Base-by-base conservation (phyloP, 2,113 vertebrate genomes). In the Phyllostomus discolor region DNA sequence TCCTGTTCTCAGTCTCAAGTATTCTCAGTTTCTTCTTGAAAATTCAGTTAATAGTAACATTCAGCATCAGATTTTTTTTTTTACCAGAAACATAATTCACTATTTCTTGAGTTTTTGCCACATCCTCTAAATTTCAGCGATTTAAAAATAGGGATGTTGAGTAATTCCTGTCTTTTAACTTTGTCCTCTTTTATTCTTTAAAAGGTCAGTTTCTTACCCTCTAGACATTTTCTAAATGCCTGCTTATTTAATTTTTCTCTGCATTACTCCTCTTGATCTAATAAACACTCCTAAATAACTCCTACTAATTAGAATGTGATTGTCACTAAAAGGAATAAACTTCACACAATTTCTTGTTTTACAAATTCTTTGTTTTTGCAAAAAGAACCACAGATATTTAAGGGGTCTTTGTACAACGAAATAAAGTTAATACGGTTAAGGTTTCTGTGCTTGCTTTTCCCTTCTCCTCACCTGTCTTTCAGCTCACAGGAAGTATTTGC, bases 221-320 rank as follows among this genome's bases (percentile, higher is more conserved):
- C 81, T 89, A 80, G 81, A 76, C 70, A 62, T 41, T 33, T 69
- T 43, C 82, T 86, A 90, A 97, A 97, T 87, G 90, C 75, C 72
- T 96, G 89, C 91, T 96, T 86, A 67, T 67, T 87, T 97, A 84
- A 78, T n/a, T 10, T 88, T 88, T 52, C n/a, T 95, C 75, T 80
- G 9, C 41, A 17, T 48, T 96, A 24, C 12, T 43, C 50, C 41
- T 94, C 62, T 82, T 46, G 79, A 87, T 92, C 88, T 96, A 80
- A 93, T 75, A 72, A 59, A 67, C 72, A 91, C 84, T 87, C 28
- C 46, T 73, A 22, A 93, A 31, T 80, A 48, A 94, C 78, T 67
- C 48, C 54, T 89, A 54, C 59, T 90, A 86, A 96, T 70, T 54
- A 79, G 75, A 87, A 94, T 73, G 75, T 83, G 69, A 19, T 15